phyloP scores from a whole-genome alignment of 2,797 vertebrate species.

The Botia almorhae region DNA sequence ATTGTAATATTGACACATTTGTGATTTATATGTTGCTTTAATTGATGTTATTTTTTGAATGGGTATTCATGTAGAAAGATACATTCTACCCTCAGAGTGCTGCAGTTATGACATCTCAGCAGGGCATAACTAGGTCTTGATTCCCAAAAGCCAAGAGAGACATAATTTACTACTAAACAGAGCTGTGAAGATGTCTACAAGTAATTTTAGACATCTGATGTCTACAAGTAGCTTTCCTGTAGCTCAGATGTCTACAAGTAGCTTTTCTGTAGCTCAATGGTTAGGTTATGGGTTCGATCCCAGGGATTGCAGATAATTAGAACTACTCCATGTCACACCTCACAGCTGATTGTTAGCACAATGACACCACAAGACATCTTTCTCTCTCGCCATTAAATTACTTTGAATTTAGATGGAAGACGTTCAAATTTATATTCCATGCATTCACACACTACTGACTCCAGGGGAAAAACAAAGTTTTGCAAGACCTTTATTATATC shows the following conservation, averaged over 20 bases:
- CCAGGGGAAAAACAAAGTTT: slow-evolving; percentile 41
- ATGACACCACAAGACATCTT: background rate
- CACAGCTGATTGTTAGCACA: background rate
- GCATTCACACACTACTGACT: slow-evolving; percentile 55
- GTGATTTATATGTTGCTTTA: too few relatives aligned
- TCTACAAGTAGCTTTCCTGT: too few relatives aligned
- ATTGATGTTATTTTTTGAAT: too few relatives aligned
- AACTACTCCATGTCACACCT: background rate
- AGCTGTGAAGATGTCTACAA: background rate
- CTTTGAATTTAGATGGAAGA: slow-evolving; percentile 33
- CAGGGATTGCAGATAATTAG: background rate
- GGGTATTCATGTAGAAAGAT: too few relatives aligned
- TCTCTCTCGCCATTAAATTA: slow-evolving; percentile 28
- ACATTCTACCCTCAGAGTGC: too few relatives aligned
- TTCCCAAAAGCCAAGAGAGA: too few relatives aligned
- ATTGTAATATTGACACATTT: too few relatives aligned
- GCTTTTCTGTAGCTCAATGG: too few relatives aligned
- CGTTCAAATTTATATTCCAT: slow-evolving; percentile 49
- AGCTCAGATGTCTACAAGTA: too few relatives aligned
- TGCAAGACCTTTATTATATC: slow-evolving; percentile 58
- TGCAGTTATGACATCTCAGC: too few relatives aligned
- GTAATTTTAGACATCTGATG: background rate
- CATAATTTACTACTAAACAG: background rate
- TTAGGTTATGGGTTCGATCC: too few relatives aligned
- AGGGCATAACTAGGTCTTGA: too few relatives aligned